These are phyloP conservation scores for Chelon labrosus DNA, from an alignment of 2,797 vertebrate genomes.

Conservation along the genomic window DNA sequence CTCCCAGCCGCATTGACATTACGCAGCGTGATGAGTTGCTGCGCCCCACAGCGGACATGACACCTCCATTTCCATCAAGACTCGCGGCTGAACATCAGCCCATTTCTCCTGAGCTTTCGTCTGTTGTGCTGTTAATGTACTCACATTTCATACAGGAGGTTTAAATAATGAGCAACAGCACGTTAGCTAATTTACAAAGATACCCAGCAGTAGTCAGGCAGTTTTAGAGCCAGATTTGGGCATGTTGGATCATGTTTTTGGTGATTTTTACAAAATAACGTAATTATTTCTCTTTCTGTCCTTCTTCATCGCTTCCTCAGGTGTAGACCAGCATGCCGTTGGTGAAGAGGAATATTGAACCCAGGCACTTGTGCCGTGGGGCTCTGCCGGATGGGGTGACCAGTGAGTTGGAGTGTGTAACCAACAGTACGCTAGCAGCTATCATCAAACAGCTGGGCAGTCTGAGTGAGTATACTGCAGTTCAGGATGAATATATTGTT, in stretches of 20 bases:
- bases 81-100: slow-evolving; percentile 28
- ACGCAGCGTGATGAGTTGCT: slow-evolving; percentile 55
- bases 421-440: slow-evolving; percentile 94
- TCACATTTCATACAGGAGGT: slow-evolving; percentile 1
- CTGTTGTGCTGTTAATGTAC: not conserved
- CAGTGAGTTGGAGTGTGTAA: slow-evolving; percentile 94
- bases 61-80: slow-evolving; percentile 43
- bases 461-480: slow-evolving; percentile 81
- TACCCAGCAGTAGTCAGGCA: not conserved
- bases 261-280: not conserved
- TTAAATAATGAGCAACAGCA: slow-evolving; percentile 5
- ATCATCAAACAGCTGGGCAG: slow-evolving; percentile 95
- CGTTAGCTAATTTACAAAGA: not conserved
- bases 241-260: not conserved
- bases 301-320: slow-evolving; percentile 26
- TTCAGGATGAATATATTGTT: too few species aligned
- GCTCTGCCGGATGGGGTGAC: slow-evolving; percentile 91
- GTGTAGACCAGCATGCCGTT: slow-evolving; percentile 86
- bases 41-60: slow-evolving; percentile 51
- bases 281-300: not conserved
- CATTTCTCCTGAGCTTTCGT: slow-evolving; percentile 1
- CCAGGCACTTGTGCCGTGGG: slow-evolving; percentile 91
- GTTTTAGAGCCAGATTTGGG: not conserved
- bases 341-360: slow-evolving; percentile 94
- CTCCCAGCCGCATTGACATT: slow-evolving; percentile 51